Evolutionary conservation across 2,888 invertebrate species (phyloP).

Genomic region (Coelogynopora nodosa): DNA sequence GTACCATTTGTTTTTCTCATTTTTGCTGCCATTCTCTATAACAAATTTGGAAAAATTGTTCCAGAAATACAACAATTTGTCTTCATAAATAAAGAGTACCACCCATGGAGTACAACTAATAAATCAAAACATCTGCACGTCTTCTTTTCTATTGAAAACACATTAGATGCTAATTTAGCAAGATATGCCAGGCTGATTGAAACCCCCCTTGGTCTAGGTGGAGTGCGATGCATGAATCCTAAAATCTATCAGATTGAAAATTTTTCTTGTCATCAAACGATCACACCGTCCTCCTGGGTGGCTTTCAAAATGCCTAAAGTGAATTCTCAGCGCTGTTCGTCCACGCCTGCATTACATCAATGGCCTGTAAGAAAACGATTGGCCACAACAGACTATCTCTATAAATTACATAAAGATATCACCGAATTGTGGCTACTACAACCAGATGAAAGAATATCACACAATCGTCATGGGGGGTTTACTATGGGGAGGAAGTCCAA

Average conservation of each 20-base stretch:
- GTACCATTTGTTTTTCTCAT: not conserved
- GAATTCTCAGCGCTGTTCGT: not conserved
- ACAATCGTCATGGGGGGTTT: not conserved
- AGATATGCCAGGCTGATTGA: not conserved
- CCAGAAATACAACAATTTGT: not conserved
- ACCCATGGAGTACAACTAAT: not conserved
- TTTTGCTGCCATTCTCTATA: not conserved
- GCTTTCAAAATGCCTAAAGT: not conserved
- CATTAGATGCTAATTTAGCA: not conserved
- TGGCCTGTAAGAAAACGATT: not conserved
- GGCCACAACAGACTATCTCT: not conserved
- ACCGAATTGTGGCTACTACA: not conserved
- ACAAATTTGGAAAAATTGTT: not conserved
- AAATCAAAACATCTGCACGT: not conserved
- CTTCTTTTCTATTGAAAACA: not conserved
- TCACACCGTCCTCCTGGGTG: not conserved
- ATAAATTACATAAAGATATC: not conserved
- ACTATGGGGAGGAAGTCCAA: not conserved
- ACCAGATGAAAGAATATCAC: not conserved
- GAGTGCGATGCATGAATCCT: constrained; percentile 22
- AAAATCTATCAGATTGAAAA: not conserved
- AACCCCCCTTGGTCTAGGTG: not conserved
- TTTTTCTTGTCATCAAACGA: not conserved
- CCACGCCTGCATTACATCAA: not conserved
- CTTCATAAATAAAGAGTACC: not conserved